Percentiles rank a stretch among this genome's conserved stretches.
Conservation (phyloP, 2,797 vertebrate genomes). For the Dermochelys coriacea region DNA sequence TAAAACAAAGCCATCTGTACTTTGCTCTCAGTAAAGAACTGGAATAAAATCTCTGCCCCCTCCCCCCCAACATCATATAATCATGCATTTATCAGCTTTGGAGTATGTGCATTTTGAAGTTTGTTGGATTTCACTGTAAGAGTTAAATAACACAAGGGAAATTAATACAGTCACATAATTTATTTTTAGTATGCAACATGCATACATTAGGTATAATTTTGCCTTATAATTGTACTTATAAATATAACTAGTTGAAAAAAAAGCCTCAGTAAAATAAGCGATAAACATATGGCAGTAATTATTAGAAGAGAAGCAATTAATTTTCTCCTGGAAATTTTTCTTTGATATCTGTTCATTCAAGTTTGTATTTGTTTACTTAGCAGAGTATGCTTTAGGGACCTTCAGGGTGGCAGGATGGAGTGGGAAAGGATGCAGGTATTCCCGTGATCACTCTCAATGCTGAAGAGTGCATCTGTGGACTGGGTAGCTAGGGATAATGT, state of each 20-base stretch:
- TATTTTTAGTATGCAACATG: not conserved
- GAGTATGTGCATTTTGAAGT: not conserved
- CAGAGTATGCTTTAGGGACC: not conserved
- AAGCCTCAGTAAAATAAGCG: not conserved
- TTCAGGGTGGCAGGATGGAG: not conserved
- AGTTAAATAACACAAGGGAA: slow-evolving; percentile 1
- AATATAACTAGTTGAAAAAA: not conserved
- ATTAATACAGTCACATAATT: not conserved
- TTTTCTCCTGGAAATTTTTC: not conserved
- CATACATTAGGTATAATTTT: not conserved
- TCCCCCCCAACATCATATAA: not conserved
- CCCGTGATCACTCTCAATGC: not conserved
- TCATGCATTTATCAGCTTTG: not conserved
- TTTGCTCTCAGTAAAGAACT: not conserved
- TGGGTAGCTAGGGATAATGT: not conserved
- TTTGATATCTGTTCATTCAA: not conserved
- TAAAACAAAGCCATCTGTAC: slow-evolving; percentile 33
- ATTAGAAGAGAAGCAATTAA: not conserved
- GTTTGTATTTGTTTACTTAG: not conserved
- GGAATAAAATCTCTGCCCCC: not conserved
- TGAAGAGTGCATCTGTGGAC: not conserved
- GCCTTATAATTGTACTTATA: not conserved
- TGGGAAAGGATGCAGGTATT: not conserved
- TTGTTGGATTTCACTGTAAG: not conserved
- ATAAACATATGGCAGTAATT: not conserved